phyloP scores from a whole-genome alignment of 2,888 invertebrate species.

The Pristionchus exspectatus region DNA sequence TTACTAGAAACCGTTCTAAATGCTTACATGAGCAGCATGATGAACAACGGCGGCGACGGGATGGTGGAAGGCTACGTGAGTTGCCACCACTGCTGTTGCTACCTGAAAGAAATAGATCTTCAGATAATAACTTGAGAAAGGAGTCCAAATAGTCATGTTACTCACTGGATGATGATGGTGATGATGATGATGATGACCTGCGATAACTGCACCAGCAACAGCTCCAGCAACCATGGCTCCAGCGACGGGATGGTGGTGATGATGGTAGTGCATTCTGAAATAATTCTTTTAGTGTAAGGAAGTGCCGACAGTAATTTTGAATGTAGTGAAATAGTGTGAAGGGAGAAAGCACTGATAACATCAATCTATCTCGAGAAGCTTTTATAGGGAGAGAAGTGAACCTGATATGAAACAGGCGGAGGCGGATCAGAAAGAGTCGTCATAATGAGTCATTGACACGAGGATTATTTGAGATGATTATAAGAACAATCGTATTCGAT shows the following conservation, averaged over 20 bases:
- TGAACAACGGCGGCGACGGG: slow-evolving; percentile 1
- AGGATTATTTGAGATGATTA: too few relatives aligned
- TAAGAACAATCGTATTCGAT: too few relatives aligned
- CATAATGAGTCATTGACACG: not conserved
- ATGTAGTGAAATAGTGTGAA: too few relatives aligned
- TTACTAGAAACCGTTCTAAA: not conserved
- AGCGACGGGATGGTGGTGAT: not conserved
- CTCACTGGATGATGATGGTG: not conserved
- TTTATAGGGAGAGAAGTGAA: not conserved
- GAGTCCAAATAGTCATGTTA: not conserved
- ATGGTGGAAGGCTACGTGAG: slow-evolving; percentile 3
- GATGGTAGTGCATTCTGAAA: not conserved
- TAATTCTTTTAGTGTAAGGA: too few relatives aligned
- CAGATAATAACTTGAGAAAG: not conserved
- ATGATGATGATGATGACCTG: not conserved
- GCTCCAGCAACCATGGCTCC: slow-evolving; percentile 8
- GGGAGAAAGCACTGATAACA: too few relatives aligned
- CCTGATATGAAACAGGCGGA: not conserved
- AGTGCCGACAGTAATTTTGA: too few relatives aligned
- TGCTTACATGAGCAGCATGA: not conserved
- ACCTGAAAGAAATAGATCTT: not conserved
- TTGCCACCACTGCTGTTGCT: not conserved
- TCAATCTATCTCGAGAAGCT: not conserved
- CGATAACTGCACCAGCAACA: slow-evolving; percentile 2
- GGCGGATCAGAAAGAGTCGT: not conserved